Evolutionary conservation across 2,113 vertebrate genomes (phyloP).

Genomic region (Rissa tridactyla): DNA sequence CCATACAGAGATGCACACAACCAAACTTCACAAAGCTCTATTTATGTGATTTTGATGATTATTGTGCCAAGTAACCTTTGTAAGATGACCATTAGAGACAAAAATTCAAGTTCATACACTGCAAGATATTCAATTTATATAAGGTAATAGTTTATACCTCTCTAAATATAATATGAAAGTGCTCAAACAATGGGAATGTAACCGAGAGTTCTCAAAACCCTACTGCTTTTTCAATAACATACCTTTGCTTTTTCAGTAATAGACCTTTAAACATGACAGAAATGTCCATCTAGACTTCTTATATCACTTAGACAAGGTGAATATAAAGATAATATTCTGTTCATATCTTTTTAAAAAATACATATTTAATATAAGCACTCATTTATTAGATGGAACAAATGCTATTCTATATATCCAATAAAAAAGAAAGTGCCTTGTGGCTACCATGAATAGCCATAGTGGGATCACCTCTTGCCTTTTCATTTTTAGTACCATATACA

Average conservation of each 20-base stretch:
- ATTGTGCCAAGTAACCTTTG: not conserved
- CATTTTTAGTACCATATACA: not conserved
- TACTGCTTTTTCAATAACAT: not conserved
- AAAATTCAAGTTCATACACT: not conserved
- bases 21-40: not conserved
- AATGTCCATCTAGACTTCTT: accelerated
- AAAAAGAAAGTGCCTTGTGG: not conserved
- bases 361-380: not conserved
- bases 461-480: too few relatives aligned
- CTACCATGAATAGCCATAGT: not conserved
- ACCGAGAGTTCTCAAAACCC: not conserved
- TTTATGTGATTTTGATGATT: not conserved
- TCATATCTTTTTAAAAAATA: not conserved
- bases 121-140: not conserved
- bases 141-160: not conserved
- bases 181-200: not conserved
- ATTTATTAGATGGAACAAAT: not conserved
- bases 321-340: not conserved
- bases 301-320: not conserved
- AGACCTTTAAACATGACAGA: not conserved
- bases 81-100: not conserved
- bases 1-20: accelerated
- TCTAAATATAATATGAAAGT: not conserved
- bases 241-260: not conserved
- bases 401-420: not conserved